Evolutionary conservation across 2,113 vertebrate genomes (phyloP), one percentile per base, ranked within the genome.

Genomic region (Atractosteus spatula): DNA sequence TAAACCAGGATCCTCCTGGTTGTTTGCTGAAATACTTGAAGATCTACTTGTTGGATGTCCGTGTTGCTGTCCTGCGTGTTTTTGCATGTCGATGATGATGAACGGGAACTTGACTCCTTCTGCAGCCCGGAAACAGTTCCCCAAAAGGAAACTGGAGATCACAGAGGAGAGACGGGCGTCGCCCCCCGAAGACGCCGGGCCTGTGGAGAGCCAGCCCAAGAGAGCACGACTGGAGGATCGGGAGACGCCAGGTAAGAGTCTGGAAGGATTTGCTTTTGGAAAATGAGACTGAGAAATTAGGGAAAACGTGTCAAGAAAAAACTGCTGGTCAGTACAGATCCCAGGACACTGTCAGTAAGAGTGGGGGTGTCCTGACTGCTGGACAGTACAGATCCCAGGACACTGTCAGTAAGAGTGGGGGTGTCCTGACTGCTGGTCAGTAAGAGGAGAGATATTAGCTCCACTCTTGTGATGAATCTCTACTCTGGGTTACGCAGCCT

Each of bases 121-220:
- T 68, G 72, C 77, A 96, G 95, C 95, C 13, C 93, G 94, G 74
- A 97, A 97, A 78, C 94, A 94, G 84, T 83, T 96, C 59, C 90
- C 92, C 0, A 96, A 95, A 81, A 91, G 93, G 71, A 93, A 91
- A 75, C 81, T 93, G 8, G 77, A 87, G 0, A 82, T 87, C 7
- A 76, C 76, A 61, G 14, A 41, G 41, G 70, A 81, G 57, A 41
- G 76, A 76, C 71, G 72, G 0, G 82, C 87, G 62, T 75, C 61
- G 17, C 72, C 41, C 14, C 82, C 82, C 45, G 82, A 84, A 3
- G 85, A 85, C 7, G 42, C 0, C 2, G 57, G 62, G 41, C 4
- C 10, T 2, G 54, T 74, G 8, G 70, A 12, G 11, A 59, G 43
- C 0, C 76, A 73, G 59, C 43, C 71, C 41, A 82, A 87, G 70